Conservation (phyloP, 2,888 invertebrate species). For the Caenorhabditis doughertyi region DNA sequence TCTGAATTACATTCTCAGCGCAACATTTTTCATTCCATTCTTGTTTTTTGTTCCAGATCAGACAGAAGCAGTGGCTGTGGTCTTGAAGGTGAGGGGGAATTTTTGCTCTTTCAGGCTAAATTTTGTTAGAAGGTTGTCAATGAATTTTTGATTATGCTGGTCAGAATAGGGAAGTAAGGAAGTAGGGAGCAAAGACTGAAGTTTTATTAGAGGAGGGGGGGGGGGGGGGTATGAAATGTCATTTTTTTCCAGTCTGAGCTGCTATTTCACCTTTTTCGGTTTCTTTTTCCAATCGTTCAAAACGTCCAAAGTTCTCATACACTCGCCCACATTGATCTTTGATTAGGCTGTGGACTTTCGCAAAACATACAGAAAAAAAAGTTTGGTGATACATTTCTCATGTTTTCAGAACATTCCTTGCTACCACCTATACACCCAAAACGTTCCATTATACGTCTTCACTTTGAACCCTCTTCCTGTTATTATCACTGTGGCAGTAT, state of each 20-base stretch:
- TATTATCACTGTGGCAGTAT: constrained; percentile 15
- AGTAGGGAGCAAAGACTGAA: too few species aligned
- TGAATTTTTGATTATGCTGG: background rate
- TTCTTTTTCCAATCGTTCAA: too few species aligned
- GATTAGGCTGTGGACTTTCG: too few species aligned
- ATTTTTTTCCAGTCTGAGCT: too few species aligned
- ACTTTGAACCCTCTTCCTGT: constrained; percentile 1
- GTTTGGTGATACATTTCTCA: background rate
- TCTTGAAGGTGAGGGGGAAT: constrained; percentile 4
- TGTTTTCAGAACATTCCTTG: constrained; percentile 22
- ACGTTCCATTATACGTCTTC: constrained; percentile 17
- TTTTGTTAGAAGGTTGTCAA: background rate
- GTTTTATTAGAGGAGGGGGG: too few species aligned
- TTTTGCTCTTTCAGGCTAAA: background rate
- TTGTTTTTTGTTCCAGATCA: constrained; percentile 32
- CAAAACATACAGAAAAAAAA: too few species aligned
- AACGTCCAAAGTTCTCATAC: too few species aligned
- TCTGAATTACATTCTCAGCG: background rate
- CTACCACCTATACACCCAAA: constrained; percentile 20
- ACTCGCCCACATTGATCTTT: too few species aligned
- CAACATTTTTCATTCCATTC: constrained; percentile 17
- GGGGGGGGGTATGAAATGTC: too few species aligned
- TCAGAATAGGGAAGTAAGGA: background rate
- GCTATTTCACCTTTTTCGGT: too few species aligned
- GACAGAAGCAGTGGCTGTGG: background rate